Evolutionary conservation across 2,797 vertebrate genomes (phyloP), one percentile per base, ranked within the genome.

Genomic region (Peromyscus nudipes): DNA sequence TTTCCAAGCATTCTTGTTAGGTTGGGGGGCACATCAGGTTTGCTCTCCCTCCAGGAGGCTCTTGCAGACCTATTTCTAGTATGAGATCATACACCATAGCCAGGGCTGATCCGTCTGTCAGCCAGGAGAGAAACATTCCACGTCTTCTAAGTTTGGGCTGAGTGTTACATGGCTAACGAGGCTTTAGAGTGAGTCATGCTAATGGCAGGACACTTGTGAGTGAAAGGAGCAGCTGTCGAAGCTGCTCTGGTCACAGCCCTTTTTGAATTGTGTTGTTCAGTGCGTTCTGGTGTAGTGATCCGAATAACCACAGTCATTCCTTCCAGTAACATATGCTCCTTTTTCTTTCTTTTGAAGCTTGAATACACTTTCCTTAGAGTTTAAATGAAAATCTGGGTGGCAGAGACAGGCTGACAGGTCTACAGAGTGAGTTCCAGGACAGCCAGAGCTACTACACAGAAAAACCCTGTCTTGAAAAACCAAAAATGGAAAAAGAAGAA

Each of bases 141-240:
- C 94, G 89, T 88, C 92, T 88, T 93, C 40, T 92, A 88, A 91
- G 83, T 94, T 75, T 76, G 43, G 91, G 13, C 46, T 69, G 71
- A 92, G 76, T 64, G 71, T 62, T 0, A 0, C 34, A 25, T 4
- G 60, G n/a, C 90, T 80, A 29, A 62, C 83, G 40, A 67, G n/a
- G 7, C 89, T 37, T 92, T 73, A 67, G 57, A 73, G 92, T 97
- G 94, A 96, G 82, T 97, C 95, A 94, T 46, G 81, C 40, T 73
- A 76, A 88, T 77, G 76, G 64, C 57, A 93, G 96, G 95, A 60
- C 71, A 67, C 21, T 96, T 91, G 17, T 89, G 95, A 97, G 55
- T 10, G 93, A 97, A 80, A 34, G 73, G 25, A 77, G 77, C 92
- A 97, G 93, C 95, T 98, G 95, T 43, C 21, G 49, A 93, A 77